A percentile compares a stretch with the other conserved stretches of the same genome.
phyloP scores from a whole-genome alignment of 2,888 invertebrate genomes.

The Parasteatoda lunata region DNA sequence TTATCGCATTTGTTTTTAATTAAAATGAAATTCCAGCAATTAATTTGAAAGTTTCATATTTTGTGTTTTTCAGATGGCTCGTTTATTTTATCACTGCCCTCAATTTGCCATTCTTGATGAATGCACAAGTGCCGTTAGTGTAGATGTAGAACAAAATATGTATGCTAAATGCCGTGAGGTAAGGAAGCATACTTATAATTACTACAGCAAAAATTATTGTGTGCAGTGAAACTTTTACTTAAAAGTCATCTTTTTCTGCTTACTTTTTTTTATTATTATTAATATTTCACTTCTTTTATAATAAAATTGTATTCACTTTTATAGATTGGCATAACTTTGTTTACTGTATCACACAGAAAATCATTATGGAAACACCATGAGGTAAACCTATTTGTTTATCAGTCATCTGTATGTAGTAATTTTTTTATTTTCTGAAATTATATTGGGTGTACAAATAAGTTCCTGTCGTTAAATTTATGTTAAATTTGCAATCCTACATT shows the following conservation, averaged over 20 bases:
- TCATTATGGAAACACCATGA: conserved; percentile 98
- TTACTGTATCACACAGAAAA: conserved; percentile 97
- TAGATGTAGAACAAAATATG: conserved; percentile 98
- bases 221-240: too few relatives aligned
- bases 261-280: too few relatives aligned
- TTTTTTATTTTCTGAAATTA: too few relatives aligned
- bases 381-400: conserved; percentile 74
- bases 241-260: too few relatives aligned
- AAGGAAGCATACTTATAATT: neutral
- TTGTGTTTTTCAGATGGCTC: conserved; percentile 84
- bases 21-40: neutral
- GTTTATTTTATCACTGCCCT: conserved; percentile 96
- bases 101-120: conserved; percentile 99
- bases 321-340: conserved; percentile 84
- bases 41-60: neutral
- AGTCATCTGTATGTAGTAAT: too few relatives aligned
- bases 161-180: conserved; percentile 92
- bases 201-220: neutral
- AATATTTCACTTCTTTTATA: too few relatives aligned
- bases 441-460: too few relatives aligned
- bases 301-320: neutral
- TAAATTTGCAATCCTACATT: too few relatives aligned
- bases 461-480: too few relatives aligned
- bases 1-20: too few relatives aligned
- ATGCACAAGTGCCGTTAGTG: conserved; percentile 98